Base-by-base conservation (phyloP, 1,140 invertebrate genomes). In the Drosophila novamexicana region DNA sequence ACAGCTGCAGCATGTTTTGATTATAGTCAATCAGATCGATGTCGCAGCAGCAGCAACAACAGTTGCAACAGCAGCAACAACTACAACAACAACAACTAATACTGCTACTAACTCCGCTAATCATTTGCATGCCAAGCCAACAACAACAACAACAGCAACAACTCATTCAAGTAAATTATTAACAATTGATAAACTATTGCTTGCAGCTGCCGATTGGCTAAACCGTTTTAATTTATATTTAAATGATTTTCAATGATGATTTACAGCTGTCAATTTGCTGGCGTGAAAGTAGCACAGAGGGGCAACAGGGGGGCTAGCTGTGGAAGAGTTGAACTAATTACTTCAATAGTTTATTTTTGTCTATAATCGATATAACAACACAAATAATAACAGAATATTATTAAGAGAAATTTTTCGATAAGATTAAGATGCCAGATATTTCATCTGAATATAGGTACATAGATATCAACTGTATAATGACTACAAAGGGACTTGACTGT, bases 21-120 rank as follows among this genome's bases (percentile, higher is more conserved):
- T 91, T 71, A 81, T 89, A 79, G 84, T 91, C 62, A 79, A 81
- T 75, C 79, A 77, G 66, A 81, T 91, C 56, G 79, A 85, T 77
- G 56, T 66, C 44, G 10, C 40, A 56, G 57, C 58, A 62, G 36
- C 63, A 61, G 47, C 18, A 18, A 18, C 18, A 42, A 37, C 57
- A 53, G 22, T 22, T 22, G 9, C 49, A 61, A 7, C 56, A 39
- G 39, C 58, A 59, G 2, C 45, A 39, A 45, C 44, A 50, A 36
- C 37, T 8, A n/a, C 50, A 62, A 42, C 39, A 71, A 32, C 56
- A 54, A 62, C 71, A 49, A 69, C 65, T 75, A 62, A 69, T 12
- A 70, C 62, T 42, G 22, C 40, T 52, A 80, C 65, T 84, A 82
- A 82, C 58, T 39, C 42, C 64, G 71, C 77, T 80, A 80, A 84